Evolutionary conservation across 2,888 invertebrate genomes (phyloP).

Genomic region (Cataglyphis rosenhaueri): DNA sequence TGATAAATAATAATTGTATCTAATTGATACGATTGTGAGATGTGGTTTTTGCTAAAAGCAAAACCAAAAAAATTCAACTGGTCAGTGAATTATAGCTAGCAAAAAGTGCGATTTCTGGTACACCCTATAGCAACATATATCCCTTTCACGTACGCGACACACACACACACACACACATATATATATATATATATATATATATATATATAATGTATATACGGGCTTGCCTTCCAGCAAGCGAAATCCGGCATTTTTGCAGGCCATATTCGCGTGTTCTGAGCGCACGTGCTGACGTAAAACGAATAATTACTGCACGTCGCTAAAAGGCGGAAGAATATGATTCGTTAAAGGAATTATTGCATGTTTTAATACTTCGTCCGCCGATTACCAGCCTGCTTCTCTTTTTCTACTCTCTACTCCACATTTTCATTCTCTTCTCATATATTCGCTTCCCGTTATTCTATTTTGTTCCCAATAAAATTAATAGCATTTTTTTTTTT

Average conservation of each 20-base stretch:
- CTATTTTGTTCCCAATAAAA: neutral
- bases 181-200: too few species aligned
- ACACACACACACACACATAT: too few species aligned
- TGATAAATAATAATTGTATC: neutral
- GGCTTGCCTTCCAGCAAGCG: constrained; percentile 14
- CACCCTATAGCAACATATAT: constrained; percentile 34
- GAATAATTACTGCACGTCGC: constrained; percentile 40
- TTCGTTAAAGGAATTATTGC: constrained; percentile 50
- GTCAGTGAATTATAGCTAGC: neutral
- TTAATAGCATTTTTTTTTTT: neutral
- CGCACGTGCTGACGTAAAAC: constrained; percentile 28
- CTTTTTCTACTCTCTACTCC: neutral
- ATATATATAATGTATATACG: constrained; percentile 9
- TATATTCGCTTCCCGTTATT: constrained; percentile 31
- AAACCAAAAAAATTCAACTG: neutral
- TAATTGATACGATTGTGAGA: neutral
- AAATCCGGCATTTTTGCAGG: constrained; percentile 40
- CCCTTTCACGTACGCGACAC: constrained; percentile 14
- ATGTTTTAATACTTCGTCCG: constrained; percentile 43
- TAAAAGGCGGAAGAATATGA: constrained; percentile 42
- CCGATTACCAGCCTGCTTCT: neutral
- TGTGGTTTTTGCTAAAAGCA: neutral
- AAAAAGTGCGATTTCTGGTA: constrained; percentile 8
- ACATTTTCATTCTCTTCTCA: neutral
- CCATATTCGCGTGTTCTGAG: neutral